Evolutionary conservation across 2,797 vertebrate genomes (phyloP).

Genomic region (Karalla daura): DNA sequence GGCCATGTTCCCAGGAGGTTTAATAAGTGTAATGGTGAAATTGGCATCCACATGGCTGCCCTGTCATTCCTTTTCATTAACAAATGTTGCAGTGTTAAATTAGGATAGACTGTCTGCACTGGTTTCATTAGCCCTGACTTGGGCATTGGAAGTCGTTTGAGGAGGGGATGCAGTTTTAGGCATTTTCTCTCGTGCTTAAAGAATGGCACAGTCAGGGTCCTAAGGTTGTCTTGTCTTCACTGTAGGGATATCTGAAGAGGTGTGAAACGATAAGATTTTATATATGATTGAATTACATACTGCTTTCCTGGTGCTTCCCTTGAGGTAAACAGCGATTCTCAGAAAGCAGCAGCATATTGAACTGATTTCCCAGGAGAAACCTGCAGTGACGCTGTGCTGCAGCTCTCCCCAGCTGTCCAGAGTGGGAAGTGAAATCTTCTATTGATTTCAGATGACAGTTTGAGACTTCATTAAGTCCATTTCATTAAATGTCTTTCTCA

Average conservation of each 20-base stretch:
- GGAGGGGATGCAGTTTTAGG: not conserved
- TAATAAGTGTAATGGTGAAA: conserved; percentile 80
- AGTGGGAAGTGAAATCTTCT: not conserved
- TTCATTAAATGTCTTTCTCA: conserved; percentile 56
- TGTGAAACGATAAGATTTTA: not conserved
- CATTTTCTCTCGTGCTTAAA: not conserved
- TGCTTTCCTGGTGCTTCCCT: not conserved
- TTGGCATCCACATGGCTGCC: conserved; percentile 54
- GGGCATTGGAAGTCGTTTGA: not conserved
- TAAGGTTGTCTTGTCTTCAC: not conserved
- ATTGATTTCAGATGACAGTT: conserved; percentile 69
- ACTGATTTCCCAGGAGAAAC: conserved; percentile 20
- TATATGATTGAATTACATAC: no score
- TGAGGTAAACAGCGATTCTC: conserved; percentile 3
- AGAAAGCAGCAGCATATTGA: not conserved
- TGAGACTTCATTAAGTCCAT: conserved; percentile 53
- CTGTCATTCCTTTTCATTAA: conserved; percentile 63
- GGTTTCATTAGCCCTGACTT: conserved; percentile 24
- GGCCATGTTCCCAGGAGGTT: conserved; percentile 69
- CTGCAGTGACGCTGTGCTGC: conserved; percentile 31
- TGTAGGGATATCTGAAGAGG: not conserved
- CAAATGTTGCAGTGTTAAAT: conserved; percentile 60
- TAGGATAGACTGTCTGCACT: conserved; percentile 28
- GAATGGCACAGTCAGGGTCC: not conserved
- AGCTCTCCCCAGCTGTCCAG: conserved; percentile 20